Percentiles rank a stretch among this genome's conserved stretches.
These are phyloP conservation scores for Myopa tessellatipennis DNA, from an alignment of 2,888 invertebrate genomes.

Conservation along the genomic window DNA sequence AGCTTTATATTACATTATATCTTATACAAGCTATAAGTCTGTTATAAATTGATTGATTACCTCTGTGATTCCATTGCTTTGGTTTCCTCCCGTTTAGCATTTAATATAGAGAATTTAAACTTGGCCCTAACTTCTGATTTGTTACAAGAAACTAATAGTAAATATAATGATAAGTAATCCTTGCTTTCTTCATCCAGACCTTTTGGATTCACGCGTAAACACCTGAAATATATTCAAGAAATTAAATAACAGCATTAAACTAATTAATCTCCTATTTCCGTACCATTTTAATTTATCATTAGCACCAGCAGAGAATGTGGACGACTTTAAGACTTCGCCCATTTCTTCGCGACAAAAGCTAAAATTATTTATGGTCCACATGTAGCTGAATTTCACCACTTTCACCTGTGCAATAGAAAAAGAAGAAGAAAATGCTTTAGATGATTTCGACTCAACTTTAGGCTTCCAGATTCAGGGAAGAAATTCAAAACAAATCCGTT, in stretches of 20 bases:
- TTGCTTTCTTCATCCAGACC: slow-evolving; percentile 99
- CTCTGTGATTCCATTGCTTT: slow-evolving; percentile 97
- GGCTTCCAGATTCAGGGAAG: too few species aligned
- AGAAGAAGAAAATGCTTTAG: background rate
- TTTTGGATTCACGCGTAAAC: slow-evolving; percentile 99
- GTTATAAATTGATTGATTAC: slow-evolving; percentile 49
- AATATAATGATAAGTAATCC: slow-evolving; percentile 98
- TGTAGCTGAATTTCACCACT: slow-evolving; percentile 99
- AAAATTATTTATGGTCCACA: slow-evolving; percentile 99
- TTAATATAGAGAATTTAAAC: slow-evolving; percentile 99
- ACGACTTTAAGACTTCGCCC: slow-evolving; percentile 99
- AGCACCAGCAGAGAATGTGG: slow-evolving; percentile 99
- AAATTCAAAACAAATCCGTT: background rate
- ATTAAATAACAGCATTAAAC: slow-evolving; percentile 1
- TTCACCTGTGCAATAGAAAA: slow-evolving; percentile 80
- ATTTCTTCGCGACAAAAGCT: slow-evolving; percentile 99
- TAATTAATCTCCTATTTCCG: slow-evolving; percentile 46
- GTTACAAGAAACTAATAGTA: slow-evolving; percentile 99
- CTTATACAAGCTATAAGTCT: background rate
- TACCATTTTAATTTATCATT: slow-evolving; percentile 99
- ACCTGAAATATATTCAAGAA: slow-evolving; percentile 72
- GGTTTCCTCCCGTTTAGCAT: slow-evolving; percentile 99
- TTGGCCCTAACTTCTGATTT: slow-evolving; percentile 99
- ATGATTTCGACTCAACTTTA: too few species aligned
- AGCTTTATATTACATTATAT: background rate